phyloP scores from a whole-genome alignment of 2,888 invertebrate genomes.

The Caradrina clavipalpis region DNA sequence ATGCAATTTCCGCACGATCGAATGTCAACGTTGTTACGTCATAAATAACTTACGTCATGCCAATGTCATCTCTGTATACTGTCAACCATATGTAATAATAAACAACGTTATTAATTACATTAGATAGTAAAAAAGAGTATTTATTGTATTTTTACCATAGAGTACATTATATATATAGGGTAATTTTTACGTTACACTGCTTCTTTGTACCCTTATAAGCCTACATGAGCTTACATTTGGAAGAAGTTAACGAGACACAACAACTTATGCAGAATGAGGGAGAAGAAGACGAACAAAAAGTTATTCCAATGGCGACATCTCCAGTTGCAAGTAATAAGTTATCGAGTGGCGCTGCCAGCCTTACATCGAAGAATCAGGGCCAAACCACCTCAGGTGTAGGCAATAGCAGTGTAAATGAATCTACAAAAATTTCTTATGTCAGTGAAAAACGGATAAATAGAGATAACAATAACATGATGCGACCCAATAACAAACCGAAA shows the following conservation, averaged over 20 bases:
- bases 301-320: conserved; percentile 80
- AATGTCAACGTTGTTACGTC: too few relatives aligned
- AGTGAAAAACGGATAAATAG: conserved; percentile 84
- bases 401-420: conserved; percentile 85
- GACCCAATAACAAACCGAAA: conserved; percentile 84
- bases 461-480: conserved; percentile 78
- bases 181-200: not conserved
- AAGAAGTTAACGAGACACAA: conserved; percentile 88
- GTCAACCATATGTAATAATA: too few relatives aligned
- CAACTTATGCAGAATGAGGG: conserved; percentile 89
- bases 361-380: conserved; percentile 81
- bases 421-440: conserved; percentile 85
- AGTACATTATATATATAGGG: too few relatives aligned
- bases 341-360: conserved; percentile 86
- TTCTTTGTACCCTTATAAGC: conserved; percentile 8
- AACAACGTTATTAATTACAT: too few relatives aligned
- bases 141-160: too few relatives aligned
- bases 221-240: conserved; percentile 87
- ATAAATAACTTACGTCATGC: too few relatives aligned
- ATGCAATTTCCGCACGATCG: too few relatives aligned
- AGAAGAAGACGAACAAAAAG: conserved; percentile 86
- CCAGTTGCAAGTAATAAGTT: conserved; percentile 87
- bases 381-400: conserved; percentile 80
- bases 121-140: too few relatives aligned
- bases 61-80: too few relatives aligned